Percentiles rank a stretch among this genome's conserved stretches.
Evolutionary conservation across 2,888 invertebrate species (phyloP).

Genomic region (Drosophila ustulata): DNA sequence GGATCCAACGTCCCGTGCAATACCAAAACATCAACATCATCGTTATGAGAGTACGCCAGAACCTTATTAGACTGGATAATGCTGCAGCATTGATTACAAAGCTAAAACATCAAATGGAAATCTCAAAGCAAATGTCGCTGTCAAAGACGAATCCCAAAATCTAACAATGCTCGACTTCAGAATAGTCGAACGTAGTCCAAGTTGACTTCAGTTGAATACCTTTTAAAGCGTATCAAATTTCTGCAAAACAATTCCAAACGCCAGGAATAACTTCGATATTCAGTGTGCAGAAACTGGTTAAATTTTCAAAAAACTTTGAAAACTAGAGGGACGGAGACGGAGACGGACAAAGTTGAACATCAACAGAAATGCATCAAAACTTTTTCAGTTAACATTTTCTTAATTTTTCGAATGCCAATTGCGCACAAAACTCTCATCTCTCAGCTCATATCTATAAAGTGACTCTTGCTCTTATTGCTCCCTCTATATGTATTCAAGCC

Average conservation of each 20-base stretch:
- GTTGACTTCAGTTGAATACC: neutral
- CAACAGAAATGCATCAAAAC: slow-evolving; percentile 28
- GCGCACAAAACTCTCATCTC: slow-evolving; percentile 16
- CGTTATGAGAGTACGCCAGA: slow-evolving; percentile 16
- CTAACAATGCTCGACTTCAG: neutral
- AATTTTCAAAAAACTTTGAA: slow-evolving; percentile 11
- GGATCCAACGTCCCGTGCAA: slow-evolving; percentile 28
- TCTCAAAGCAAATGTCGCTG: slow-evolving; percentile 4
- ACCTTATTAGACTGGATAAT: slow-evolving; percentile 18
- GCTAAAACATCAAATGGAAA: slow-evolving; percentile 29
- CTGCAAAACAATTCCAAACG: neutral
- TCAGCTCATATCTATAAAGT: slow-evolving; percentile 22
- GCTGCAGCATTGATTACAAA: slow-evolving; percentile 29
- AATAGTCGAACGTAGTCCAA: neutral
- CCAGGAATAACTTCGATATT: slow-evolving; percentile 6
- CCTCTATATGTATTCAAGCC: slow-evolving; percentile 11
- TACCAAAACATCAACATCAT: slow-evolving; percentile 10
- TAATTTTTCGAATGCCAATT: slow-evolving; percentile 35
- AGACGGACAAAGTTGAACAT: slow-evolving; percentile 14
- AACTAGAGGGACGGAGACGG: slow-evolving; percentile 4
- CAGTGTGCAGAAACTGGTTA: neutral
- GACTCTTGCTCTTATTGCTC: slow-evolving; percentile 3
- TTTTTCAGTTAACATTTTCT: slow-evolving; percentile 28
- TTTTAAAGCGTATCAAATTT: slow-evolving; percentile 3
- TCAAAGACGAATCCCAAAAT: slow-evolving; percentile 6